Percentiles rank a stretch among this genome's conserved stretches.
These are phyloP conservation scores for Ochotona curzoniae DNA, from an alignment of 2,113 vertebrate species.

Conservation along the genomic window DNA sequence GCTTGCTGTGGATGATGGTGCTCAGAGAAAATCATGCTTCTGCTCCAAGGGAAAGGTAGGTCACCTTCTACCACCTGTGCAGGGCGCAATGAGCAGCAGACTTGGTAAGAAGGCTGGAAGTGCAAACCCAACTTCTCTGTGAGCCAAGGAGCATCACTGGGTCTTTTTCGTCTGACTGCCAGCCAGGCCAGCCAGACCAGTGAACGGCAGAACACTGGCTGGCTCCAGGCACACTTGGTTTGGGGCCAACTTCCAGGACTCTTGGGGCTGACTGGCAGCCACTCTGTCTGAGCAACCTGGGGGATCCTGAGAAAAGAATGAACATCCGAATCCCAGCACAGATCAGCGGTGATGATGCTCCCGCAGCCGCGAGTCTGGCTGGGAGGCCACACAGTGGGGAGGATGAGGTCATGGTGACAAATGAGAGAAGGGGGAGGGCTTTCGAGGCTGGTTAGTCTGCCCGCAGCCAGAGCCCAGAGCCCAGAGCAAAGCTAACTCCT, in stretches of 20 bases:
- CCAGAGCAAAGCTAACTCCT: neutral
- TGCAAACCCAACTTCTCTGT: slow-evolving; percentile 12
- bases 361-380: slow-evolving; percentile 58
- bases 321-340: slow-evolving; percentile 80
- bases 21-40: neutral
- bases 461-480: neutral
- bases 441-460: neutral
- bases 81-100: neutral
- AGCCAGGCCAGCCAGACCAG: slow-evolving; percentile 47
- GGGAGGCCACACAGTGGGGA: slow-evolving; percentile 74
- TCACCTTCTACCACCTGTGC: neutral
- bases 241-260: slow-evolving; percentile 80
- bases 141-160: slow-evolving; percentile 8
- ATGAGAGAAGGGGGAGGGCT: slow-evolving; percentile 56
- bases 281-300: slow-evolving; percentile 82
- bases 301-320: slow-evolving; percentile 84
- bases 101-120: slow-evolving; percentile 45
- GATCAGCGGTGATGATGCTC: slow-evolving; percentile 68
- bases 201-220: slow-evolving; percentile 62
- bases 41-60: neutral
- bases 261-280: slow-evolving; percentile 83
- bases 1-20: neutral
- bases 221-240: slow-evolving; percentile 77
- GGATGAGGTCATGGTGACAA: slow-evolving; percentile 78
- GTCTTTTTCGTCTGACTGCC: slow-evolving; percentile 42